Conservation (phyloP, 2,888 invertebrate genomes). For the Drosophila formosana region DNA sequence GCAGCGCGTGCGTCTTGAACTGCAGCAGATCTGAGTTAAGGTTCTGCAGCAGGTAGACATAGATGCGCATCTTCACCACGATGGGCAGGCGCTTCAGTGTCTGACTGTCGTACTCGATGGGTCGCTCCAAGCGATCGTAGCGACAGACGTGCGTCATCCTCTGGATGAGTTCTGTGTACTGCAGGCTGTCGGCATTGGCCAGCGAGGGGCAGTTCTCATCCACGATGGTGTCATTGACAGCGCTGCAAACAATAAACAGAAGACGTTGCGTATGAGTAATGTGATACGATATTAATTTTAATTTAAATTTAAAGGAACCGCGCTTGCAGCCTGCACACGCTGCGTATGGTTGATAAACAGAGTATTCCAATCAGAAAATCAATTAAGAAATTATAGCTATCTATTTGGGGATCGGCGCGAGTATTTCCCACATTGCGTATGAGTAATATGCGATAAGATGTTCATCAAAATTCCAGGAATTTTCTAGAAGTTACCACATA, state of each 20-base stretch:
- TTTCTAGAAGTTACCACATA: not conserved
- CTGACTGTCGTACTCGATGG: constrained; percentile 66
- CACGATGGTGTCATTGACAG: constrained; percentile 48
- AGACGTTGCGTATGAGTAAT: constrained; percentile 13
- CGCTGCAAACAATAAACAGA: constrained; percentile 22
- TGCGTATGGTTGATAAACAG: constrained; percentile 21
- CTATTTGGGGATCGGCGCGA: not conserved
- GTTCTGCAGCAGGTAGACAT: constrained; percentile 81
- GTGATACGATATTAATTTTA: not conserved
- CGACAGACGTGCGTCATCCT: constrained; percentile 83
- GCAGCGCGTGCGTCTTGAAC: constrained; percentile 78
- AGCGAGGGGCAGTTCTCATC: constrained; percentile 81
- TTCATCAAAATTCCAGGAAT: not conserved
- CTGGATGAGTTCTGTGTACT: constrained; percentile 83
- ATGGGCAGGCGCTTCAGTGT: constrained; percentile 71
- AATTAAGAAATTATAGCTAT: not conserved
- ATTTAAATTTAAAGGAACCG: not conserved
- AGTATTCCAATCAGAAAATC: not conserved
- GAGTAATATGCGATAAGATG: not conserved
- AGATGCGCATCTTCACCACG: constrained; percentile 78
- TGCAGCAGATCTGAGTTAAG: constrained; percentile 81
- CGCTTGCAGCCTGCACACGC: not conserved
- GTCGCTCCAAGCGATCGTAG: constrained; percentile 83
- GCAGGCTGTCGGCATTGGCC: constrained; percentile 77
- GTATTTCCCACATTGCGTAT: not conserved